These are phyloP conservation scores for Etheostoma cragini DNA, from an alignment of 2,113 vertebrate genomes.

Conservation along the genomic window DNA sequence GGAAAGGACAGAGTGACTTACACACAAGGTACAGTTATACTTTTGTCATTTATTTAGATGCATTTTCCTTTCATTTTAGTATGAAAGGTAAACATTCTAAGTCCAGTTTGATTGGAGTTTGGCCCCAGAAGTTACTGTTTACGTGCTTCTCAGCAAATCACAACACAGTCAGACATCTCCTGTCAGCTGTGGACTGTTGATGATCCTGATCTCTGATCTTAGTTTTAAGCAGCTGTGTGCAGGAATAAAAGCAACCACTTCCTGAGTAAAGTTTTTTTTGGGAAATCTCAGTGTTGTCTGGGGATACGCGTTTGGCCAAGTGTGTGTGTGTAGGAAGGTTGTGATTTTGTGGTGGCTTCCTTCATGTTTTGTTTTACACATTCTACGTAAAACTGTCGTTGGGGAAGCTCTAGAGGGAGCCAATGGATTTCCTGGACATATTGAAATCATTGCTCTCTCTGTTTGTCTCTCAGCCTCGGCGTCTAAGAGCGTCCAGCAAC, in stretches of 20 bases:
- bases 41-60: constrained; percentile 18
- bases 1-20: constrained; percentile 15
- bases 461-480: neutral
- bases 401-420: constrained; percentile 73
- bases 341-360: neutral
- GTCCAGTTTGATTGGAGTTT: constrained; percentile 3
- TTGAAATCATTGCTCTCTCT: neutral
- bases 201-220: constrained; percentile 37
- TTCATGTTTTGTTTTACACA: neutral
- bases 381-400: neutral
- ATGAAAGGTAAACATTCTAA: neutral
- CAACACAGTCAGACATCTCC: neutral
- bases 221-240: neutral
- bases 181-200: neutral
- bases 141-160: constrained; percentile 5
- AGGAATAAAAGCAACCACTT: constrained; percentile 2
- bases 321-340: neutral
- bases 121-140: neutral
- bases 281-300: neutral
- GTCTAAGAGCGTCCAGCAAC: constrained; percentile 48
- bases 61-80: neutral
- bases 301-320: neutral
- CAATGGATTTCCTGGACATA: constrained; percentile 23
- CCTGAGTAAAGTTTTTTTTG: neutral
- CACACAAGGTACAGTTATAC: neutral